Conservation (phyloP, 37 sponge, comb jelly and placozoan genomes). For the Aplysina aerophoba region DNA sequence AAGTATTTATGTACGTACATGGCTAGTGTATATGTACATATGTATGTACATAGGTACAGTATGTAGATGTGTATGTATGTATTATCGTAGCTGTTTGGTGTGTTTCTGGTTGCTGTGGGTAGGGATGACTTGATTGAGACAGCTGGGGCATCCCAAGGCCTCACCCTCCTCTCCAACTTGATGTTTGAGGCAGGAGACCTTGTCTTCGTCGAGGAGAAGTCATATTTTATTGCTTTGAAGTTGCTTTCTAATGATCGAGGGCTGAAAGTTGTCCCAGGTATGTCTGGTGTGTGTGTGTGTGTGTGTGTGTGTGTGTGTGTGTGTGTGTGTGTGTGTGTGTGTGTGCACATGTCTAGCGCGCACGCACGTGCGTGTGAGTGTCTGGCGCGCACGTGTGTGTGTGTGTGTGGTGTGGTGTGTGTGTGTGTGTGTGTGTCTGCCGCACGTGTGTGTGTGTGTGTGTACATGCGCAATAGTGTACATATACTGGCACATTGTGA, state of each 20-base stretch:
- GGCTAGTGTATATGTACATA: too few species aligned
- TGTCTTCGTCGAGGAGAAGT: slow-evolving; percentile 70
- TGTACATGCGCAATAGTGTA: too few species aligned
- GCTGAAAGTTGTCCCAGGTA: slow-evolving; percentile 42
- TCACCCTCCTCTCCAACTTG: slow-evolving; percentile 45
- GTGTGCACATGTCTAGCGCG: too few species aligned
- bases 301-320: neutral
- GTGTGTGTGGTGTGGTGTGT: neutral
- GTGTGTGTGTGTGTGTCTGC: neutral
- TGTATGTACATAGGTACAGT: too few species aligned
- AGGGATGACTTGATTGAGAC: slow-evolving; percentile 69
- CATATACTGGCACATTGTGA: neutral
- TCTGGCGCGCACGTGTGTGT: too few species aligned
- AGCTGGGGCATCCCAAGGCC: slow-evolving; percentile 76
- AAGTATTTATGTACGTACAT: too few species aligned
- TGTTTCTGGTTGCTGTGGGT: neutral
- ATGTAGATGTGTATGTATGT: neutral
- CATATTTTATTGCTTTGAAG: slow-evolving; percentile 71
- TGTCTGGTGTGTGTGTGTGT: neutral
- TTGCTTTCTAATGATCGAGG: slow-evolving; percentile 39
- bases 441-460: neutral
- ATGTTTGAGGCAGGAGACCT: slow-evolving; percentile 69
- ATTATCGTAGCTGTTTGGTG: neutral
- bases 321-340: neutral
- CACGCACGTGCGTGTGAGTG: too few species aligned